Evolutionary conservation across 2,888 invertebrate genomes (phyloP).

Genomic region (Acanthosoma haemorrhoidale): DNA sequence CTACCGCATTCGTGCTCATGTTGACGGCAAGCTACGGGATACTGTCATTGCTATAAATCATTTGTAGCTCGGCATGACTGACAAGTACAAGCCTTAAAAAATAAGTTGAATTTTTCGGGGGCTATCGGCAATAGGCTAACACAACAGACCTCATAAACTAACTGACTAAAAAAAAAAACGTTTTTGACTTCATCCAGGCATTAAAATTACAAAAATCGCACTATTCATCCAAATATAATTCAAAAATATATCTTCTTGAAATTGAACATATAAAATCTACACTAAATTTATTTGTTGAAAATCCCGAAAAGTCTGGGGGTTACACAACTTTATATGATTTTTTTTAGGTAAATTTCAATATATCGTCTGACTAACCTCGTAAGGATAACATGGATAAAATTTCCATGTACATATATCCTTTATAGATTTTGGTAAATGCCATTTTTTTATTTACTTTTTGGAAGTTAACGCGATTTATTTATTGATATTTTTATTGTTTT

Average conservation of each 20-base stretch:
- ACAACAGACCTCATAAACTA: slow-evolving; percentile 11
- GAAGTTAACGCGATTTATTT: too few relatives aligned
- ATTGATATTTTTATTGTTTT: too few relatives aligned
- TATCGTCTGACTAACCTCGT: too few relatives aligned
- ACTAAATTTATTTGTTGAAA: too few relatives aligned
- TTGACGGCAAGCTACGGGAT: not conserved
- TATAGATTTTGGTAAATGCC: too few relatives aligned
- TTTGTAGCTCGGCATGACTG: slow-evolving; percentile 27
- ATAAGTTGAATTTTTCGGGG: slow-evolving; percentile 14
- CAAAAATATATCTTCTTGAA: slow-evolving; percentile 19
- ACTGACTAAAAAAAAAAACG: slow-evolving; percentile 18
- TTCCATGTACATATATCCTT: too few relatives aligned
- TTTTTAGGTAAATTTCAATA: too few relatives aligned
- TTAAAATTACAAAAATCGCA: slow-evolving; percentile 26
- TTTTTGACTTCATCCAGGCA: not conserved
- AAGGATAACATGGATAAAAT: too few relatives aligned
- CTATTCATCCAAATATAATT: slow-evolving; percentile 30
- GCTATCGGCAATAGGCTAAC: slow-evolving; percentile 17
- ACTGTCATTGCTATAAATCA: slow-evolving; percentile 25
- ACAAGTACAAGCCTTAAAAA: slow-evolving; percentile 27
- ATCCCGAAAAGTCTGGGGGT: too few relatives aligned
- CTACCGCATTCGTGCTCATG: not conserved
- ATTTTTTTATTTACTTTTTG: too few relatives aligned
- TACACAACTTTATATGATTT: too few relatives aligned
- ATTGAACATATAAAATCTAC: slow-evolving; percentile 29